Conservation (phyloP, 2,113 vertebrate species). For the Caretta caretta region DNA sequence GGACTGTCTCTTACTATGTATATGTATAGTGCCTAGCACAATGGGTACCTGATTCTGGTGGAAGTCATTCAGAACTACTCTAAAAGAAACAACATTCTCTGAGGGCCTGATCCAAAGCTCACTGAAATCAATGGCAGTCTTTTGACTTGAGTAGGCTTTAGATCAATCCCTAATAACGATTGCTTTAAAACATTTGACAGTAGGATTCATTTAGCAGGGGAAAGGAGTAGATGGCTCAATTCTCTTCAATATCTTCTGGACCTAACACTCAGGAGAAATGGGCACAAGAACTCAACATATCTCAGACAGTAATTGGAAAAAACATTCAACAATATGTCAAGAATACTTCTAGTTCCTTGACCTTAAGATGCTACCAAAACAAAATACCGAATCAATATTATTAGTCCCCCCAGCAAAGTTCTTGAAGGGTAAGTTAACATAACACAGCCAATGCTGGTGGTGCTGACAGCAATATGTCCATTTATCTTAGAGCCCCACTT, state of each 20-base stretch:
- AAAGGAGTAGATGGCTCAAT: slow-evolving; percentile 30
- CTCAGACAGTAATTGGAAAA: slow-evolving; percentile 23
- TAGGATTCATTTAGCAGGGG: slow-evolving; percentile 26
- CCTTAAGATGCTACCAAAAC: neutral
- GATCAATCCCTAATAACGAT: slow-evolving; percentile 6
- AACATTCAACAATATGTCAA: slow-evolving; percentile 23
- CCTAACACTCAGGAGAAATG: neutral
- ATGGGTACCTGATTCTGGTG: neutral
- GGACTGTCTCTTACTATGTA: neutral
- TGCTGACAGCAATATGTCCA: neutral
- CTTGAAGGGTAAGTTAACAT: neutral
- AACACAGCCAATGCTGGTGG: neutral
- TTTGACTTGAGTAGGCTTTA: slow-evolving; percentile 21
- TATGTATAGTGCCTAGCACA: neutral
- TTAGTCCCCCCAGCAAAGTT: neutral
- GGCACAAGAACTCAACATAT: slow-evolving; percentile 45
- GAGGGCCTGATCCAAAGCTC: neutral
- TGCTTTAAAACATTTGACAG: slow-evolving; percentile 11
- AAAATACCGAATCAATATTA: neutral
- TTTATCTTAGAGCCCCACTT: neutral
- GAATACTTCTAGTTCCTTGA: neutral
- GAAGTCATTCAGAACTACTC: neutral
- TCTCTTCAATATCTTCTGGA: slow-evolving; percentile 1
- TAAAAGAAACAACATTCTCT: neutral
- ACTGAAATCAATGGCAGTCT: neutral